Evolutionary conservation across 2,797 vertebrate genomes (phyloP), one percentile per base, ranked within the genome.

Genomic region (Parambassis ranga): DNA sequence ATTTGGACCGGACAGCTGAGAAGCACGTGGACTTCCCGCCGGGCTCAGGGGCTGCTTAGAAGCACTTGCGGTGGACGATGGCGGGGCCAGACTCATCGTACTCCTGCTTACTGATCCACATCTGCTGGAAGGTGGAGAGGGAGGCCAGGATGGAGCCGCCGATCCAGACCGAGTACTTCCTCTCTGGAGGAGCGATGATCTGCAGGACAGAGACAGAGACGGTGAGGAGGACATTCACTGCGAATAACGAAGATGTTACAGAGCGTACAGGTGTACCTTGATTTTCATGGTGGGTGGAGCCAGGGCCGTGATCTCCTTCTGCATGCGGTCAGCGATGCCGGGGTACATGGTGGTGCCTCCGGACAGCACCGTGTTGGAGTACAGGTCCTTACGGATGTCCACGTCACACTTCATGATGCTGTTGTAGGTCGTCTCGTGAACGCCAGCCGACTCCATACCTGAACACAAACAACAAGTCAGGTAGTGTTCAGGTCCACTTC

Each of bases 101-200:
- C 77, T 92, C 90, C 75, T 92, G 89, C 81, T 92, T 92, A 86
- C 90, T 92, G 87, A 92, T 92, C 91, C 91, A 92, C 96, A 97
- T 97, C 92, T 97, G 95, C 93, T 98, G 95, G 91, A 98, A 98
- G 48, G 96, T 97, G 36, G 96, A 98, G 63, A 98, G 90, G 15
- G 96, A 98, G 41, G 96, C 97, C 95, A 99, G 91, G 93, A 99
- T 99, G 52, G 97, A 99, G 92, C 97, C 97, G 74, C 97, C 97
- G 73, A 99, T 99, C 97, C 97, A 99, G 89, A 99, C 97, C 10
- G 97, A 99, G 95, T 98, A 99, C 84, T 98, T 98, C 77, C 96
- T 94, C 85, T 98, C 96, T 0, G 96, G 96, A 48, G 96, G 96
- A 72, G 96, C 96, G 15, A 98, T 96, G 82, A 98, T 97, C 96